A percentile compares a stretch with the other conserved stretches of the same genome.
These are phyloP conservation scores for Lepisosteus oculatus DNA, from an alignment of 2,113 vertebrate species.

Conservation along the genomic window DNA sequence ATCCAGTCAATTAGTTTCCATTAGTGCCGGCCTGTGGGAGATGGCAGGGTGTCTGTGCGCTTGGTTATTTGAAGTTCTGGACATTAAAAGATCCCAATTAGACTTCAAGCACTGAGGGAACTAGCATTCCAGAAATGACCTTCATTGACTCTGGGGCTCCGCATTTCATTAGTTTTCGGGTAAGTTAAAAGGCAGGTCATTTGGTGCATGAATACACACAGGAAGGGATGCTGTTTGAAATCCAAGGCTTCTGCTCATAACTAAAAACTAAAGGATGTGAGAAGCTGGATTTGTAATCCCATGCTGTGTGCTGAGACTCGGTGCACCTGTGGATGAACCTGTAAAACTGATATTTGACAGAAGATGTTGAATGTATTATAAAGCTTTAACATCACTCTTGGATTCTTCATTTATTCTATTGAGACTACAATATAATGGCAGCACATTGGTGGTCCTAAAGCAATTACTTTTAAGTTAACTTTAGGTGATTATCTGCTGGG, in stretches of 20 bases:
- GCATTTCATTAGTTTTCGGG: constrained; percentile 7
- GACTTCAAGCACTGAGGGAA: constrained; percentile 15
- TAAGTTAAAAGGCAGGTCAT: constrained; percentile 6
- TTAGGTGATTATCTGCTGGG: no score
- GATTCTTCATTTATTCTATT: no score
- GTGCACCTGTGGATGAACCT: no score
- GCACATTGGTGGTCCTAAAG: no score
- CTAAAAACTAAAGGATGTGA: no score
- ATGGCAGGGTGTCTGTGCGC: background rate
- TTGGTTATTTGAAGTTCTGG: constrained; percentile 14
- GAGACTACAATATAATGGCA: no score
- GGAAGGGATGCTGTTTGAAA: background rate
- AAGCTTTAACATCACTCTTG: no score
- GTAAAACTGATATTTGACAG: no score
- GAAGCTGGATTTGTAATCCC: no score
- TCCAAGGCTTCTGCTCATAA: constrained; percentile 7
- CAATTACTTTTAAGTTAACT: no score
- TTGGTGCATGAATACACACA: background rate
- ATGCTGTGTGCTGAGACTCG: no score
- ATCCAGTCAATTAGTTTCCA: constrained; percentile 7
- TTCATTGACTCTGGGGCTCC: constrained; percentile 1
- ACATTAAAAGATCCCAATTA: constrained; percentile 25
- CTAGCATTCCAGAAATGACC: constrained; percentile 11
- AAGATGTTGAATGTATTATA: no score
- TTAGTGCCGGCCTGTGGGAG: background rate